Base-by-base conservation (phyloP, 2,797 vertebrate species). In the Babyrousa celebensis region DNA sequence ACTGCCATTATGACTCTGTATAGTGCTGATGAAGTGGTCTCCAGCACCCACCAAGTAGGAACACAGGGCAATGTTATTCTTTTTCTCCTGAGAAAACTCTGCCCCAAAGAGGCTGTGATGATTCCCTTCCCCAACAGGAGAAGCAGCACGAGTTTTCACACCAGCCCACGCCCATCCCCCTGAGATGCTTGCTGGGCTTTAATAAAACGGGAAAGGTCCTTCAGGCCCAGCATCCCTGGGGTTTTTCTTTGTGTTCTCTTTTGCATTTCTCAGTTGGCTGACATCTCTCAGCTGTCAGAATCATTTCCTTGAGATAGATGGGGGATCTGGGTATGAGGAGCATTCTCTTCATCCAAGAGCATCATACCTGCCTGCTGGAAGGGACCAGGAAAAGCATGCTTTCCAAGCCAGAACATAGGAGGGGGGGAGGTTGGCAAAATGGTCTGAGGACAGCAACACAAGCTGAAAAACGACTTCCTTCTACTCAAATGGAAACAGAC, bases 261-360 rank as follows among this genome's bases (percentile, higher is more conserved):
- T 94, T 96, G 79, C 95, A 96, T 91, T 87, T 94, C 56, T 75
- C 63, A 20, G 48, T 56, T 92, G 68, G 82, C 60, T 92, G 85
- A 98, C 96, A 86, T 88, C 80, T 88, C 74, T 97, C 97, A 92
- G 78, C 70, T 97, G 88, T 96, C 78, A n/a, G 79, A 82, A 29
- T 72, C 70, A 94, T 94, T 97, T 97, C 65, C 36, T 58, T 32
- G 36, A 95, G 91, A 95, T 93, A 23, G 71, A 71, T 84, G 87
- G 90, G 84, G 96, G 96, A 70, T 14, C 43, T 54, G 18, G 29
- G 17, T 87, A 79, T 56, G 92, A 97, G 12, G 40, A 27, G 71
- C 43, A 78, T 93, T n/a, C 82, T 89, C 63, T 43, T 95, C 15
- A 0, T 52, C 43, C 25, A 63, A 52, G 43, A 94, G 71, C 56